A percentile compares a stretch with the other conserved stretches of the same genome.
phyloP scores from a whole-genome alignment of 2,113 vertebrate genomes.

The Octodon degus region DNA sequence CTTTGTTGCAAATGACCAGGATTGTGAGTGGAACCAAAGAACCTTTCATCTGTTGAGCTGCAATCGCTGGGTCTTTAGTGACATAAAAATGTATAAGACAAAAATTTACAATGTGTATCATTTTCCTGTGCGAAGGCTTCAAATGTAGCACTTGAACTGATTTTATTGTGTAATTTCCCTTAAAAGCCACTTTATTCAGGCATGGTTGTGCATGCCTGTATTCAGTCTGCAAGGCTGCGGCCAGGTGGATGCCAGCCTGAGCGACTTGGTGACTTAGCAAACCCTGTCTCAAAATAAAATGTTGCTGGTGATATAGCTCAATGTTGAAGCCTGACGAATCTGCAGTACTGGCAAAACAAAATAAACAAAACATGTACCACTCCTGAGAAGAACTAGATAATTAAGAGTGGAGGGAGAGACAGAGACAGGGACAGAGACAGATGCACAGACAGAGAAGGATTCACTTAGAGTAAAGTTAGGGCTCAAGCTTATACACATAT shows the following conservation, averaged over 20 bases:
- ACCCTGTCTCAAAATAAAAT: background rate
- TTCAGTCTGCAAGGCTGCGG: background rate
- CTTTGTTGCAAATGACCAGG: background rate
- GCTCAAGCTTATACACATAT: background rate
- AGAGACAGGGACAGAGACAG: background rate
- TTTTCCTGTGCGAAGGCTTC: constrained; percentile 6
- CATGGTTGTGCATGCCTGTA: background rate
- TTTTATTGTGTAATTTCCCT: constrained; percentile 29
- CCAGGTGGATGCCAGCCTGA: background rate
- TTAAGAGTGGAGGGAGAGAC: background rate
- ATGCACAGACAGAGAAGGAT: background rate
- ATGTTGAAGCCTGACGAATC: background rate
- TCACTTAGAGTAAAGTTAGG: background rate
- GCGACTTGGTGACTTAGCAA: background rate
- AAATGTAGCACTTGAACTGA: background rate
- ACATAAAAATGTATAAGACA: background rate
- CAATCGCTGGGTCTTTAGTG: background rate
- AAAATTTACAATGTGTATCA: constrained; percentile 60
- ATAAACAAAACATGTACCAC: background rate
- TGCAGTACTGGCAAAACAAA: background rate
- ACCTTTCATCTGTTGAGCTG: background rate
- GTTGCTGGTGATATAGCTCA: background rate
- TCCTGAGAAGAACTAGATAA: background rate
- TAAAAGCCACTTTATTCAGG: background rate
- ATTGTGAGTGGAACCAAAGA: background rate